These are phyloP conservation scores for Struthio camelus DNA, from an alignment of 2,113 vertebrate genomes.

Conservation along the genomic window DNA sequence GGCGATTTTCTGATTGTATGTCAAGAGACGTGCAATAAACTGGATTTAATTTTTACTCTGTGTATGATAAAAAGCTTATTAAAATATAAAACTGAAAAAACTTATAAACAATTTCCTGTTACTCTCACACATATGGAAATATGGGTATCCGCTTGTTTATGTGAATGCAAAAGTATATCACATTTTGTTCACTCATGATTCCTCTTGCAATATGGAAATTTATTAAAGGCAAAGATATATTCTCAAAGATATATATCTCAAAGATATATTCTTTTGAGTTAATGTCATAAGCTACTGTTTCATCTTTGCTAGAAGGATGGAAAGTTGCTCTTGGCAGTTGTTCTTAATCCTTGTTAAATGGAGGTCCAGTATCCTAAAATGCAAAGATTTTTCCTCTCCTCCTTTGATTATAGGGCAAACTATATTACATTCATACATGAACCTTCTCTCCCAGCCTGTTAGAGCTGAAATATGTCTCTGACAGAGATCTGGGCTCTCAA, in stretches of 20 bases:
- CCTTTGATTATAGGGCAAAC: conserved; percentile 67
- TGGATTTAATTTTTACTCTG: background rate
- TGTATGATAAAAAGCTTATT: background rate
- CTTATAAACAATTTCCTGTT: background rate
- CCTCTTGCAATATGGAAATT: background rate
- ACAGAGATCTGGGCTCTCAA: conserved; percentile 54
- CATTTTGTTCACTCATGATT: background rate
- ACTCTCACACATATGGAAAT: background rate
- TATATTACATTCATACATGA: conserved; percentile 62
- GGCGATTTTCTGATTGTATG: background rate
- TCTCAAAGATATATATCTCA: background rate
- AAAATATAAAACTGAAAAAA: background rate
- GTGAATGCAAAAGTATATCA: background rate
- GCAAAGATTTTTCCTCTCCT: conserved; percentile 41
- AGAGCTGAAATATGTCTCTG: conserved; percentile 35
- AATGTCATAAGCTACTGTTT: conserved; percentile 41
- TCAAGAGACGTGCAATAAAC: background rate
- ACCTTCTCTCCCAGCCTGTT: conserved; percentile 25
- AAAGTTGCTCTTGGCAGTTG: conserved; percentile 62
- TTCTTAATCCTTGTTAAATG: conserved; percentile 39
- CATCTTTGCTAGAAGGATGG: conserved; percentile 62
- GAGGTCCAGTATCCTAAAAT: conserved; percentile 50
- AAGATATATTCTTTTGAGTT: background rate
- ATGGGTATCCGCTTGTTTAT: background rate
- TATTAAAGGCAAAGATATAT: background rate